Evolutionary conservation across 2,888 invertebrate genomes (phyloP).

Genomic region (Cephonodes hylas): DNA sequence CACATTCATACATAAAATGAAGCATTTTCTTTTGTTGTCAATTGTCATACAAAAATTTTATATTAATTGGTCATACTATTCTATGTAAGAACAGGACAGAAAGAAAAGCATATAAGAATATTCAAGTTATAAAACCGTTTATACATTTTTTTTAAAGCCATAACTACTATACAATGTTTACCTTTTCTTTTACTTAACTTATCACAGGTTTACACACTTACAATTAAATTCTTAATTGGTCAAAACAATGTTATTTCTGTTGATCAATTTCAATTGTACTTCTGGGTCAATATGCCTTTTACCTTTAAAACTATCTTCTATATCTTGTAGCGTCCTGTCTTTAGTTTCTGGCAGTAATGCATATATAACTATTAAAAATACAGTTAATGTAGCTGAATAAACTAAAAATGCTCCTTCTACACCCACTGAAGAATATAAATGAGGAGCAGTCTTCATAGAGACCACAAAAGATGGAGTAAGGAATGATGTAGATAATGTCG

Average conservation of each 20-base stretch:
- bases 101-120: too few relatives aligned
- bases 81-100: too few relatives aligned
- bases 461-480: slow-evolving; percentile 69
- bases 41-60: too few relatives aligned
- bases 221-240: slow-evolving; percentile 19
- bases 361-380: slow-evolving; percentile 62
- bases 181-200: neutral
- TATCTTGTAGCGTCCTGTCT: slow-evolving; percentile 70
- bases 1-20: too few relatives aligned
- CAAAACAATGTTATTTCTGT: slow-evolving; percentile 35
- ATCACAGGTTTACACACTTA: slow-evolving; percentile 14
- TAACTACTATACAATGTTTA: neutral
- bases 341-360: slow-evolving; percentile 69
- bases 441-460: slow-evolving; percentile 76
- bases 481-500: slow-evolving; percentile 70
- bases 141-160: neutral
- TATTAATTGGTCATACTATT: too few relatives aligned
- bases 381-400: slow-evolving; percentile 60
- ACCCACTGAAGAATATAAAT: slow-evolving; percentile 68
- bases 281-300: slow-evolving; percentile 53
- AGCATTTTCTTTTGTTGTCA: too few relatives aligned
- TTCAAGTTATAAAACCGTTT: too few relatives aligned
- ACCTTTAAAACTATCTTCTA: slow-evolving; percentile 72
- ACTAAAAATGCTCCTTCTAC: slow-evolving; percentile 72
- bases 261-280: slow-evolving; percentile 63